phyloP scores from a whole-genome alignment of 92 coral and sea anemone genomes.

The Paragorgia papillata region DNA sequence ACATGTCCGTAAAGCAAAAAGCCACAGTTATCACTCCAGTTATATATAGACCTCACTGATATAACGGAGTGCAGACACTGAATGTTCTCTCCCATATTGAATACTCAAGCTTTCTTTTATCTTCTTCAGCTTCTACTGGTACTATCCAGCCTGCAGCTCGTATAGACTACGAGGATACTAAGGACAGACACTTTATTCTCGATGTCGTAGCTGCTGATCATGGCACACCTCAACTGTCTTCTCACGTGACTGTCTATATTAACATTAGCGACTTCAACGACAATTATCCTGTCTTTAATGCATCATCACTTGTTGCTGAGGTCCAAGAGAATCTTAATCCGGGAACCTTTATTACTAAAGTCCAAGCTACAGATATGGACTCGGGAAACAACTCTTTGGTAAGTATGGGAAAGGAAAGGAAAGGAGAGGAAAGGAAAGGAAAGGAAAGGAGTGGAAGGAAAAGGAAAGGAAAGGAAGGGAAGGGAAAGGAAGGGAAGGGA shows the following conservation, averaged over 20 bases:
- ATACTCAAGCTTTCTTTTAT: background rate
- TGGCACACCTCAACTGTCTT: conserved; percentile 68
- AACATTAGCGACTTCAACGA: conserved; percentile 89
- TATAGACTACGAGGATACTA: conserved; percentile 82
- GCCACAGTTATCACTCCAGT: too few species aligned
- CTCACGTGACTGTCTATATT: conserved; percentile 65
- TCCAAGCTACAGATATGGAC: conserved; percentile 75
- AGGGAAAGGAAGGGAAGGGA: too few species aligned
- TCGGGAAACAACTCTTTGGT: conserved; percentile 72
- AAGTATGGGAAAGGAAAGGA: too few species aligned
- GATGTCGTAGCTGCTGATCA: conserved; percentile 83
- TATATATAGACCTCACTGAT: too few species aligned
- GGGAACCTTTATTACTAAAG: conserved; percentile 49
- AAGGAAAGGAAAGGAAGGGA: too few species aligned
- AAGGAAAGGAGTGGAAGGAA: too few species aligned
- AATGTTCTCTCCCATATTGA: too few species aligned
- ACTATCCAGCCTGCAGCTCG: conserved; percentile 88
- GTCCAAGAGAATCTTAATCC: conserved; percentile 68
- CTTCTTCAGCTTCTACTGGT: conserved; percentile 75
- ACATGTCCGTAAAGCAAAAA: too few species aligned
- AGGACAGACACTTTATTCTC: conserved; percentile 69
- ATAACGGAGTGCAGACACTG: too few species aligned
- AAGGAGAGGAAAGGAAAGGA: too few species aligned
- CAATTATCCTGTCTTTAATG: conserved; percentile 75
- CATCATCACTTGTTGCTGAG: conserved; percentile 54